Evolutionary conservation across 2,888 invertebrate genomes (phyloP).

Genomic region (Cataglyphis rosenhaueri): DNA sequence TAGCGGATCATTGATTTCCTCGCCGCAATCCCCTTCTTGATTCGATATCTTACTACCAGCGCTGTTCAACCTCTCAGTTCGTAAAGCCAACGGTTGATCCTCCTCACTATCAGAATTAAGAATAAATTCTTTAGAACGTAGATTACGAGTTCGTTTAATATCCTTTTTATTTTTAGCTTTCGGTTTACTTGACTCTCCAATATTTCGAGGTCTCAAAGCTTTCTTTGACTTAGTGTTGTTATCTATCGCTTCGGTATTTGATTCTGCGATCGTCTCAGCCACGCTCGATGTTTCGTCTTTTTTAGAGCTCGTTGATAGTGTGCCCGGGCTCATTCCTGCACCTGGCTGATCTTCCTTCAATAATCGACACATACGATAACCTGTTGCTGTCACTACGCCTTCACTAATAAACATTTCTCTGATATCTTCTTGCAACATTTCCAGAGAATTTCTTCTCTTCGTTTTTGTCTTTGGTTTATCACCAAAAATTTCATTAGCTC

Average conservation of each 20-base stretch:
- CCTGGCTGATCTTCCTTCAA: constrained; percentile 85
- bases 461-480: constrained; percentile 65
- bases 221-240: constrained; percentile 46
- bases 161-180: constrained; percentile 51
- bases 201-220: constrained; percentile 35
- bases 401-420: constrained; percentile 90
- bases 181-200: constrained; percentile 38
- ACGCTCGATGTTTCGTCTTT: constrained; percentile 48
- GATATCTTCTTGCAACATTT: constrained; percentile 89
- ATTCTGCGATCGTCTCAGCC: not conserved
- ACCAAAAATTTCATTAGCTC: not conserved
- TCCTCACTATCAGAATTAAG: constrained; percentile 79
- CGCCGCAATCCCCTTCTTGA: constrained; percentile 60
- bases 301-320: not conserved
- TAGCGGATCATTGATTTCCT: constrained; percentile 64
- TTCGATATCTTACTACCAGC: constrained; percentile 26
- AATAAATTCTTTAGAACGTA: constrained; percentile 64
- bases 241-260: constrained; percentile 12
- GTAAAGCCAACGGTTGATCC: constrained; percentile 72
- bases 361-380: constrained; percentile 89
- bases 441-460: constrained; percentile 86
- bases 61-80: constrained; percentile 62
- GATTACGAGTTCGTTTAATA: constrained; percentile 31
- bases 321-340: not conserved
- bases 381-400: constrained; percentile 88